phyloP scores from a whole-genome alignment of 2,888 invertebrate genomes.

The Hyposoter dolosus region DNA sequence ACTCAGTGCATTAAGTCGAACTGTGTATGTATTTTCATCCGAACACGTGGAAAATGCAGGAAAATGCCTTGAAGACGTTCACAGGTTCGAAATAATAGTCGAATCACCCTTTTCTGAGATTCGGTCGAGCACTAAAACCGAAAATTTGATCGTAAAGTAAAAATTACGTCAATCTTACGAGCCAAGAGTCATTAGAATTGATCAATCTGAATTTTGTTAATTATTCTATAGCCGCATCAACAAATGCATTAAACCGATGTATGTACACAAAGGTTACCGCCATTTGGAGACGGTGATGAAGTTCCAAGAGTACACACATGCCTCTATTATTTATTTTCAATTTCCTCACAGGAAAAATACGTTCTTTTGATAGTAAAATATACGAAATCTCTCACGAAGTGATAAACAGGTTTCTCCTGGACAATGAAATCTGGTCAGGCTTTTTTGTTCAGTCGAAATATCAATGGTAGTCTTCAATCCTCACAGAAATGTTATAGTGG shows the following conservation, averaged over 20 bases:
- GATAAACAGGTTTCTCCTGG: background rate
- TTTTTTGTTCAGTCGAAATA: background rate
- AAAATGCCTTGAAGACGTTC: conserved; percentile 37
- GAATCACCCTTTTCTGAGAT: background rate
- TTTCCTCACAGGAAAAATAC: background rate
- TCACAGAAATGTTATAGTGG: background rate
- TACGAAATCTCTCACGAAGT: background rate
- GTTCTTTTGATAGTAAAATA: background rate
- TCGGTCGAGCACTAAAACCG: background rate
- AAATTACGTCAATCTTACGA: background rate
- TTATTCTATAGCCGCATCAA: conserved; percentile 2
- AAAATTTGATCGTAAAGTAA: background rate
- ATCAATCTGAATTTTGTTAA: conserved; percentile 1
- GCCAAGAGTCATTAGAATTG: conserved; percentile 4
- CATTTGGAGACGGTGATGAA: background rate
- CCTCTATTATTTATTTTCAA: background rate
- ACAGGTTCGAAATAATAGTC: conserved; percentile 9
- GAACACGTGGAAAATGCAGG: conserved; percentile 25
- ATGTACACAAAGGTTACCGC: background rate
- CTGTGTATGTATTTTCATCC: conserved; percentile 36
- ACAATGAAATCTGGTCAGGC: background rate
- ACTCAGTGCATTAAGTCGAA: conserved; percentile 69
- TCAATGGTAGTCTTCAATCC: conserved; percentile 8
- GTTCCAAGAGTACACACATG: background rate
- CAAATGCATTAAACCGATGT: background rate